Evolutionary conservation across 2,888 invertebrate genomes (phyloP).

Genomic region (Drosophila fulvimacula): DNA sequence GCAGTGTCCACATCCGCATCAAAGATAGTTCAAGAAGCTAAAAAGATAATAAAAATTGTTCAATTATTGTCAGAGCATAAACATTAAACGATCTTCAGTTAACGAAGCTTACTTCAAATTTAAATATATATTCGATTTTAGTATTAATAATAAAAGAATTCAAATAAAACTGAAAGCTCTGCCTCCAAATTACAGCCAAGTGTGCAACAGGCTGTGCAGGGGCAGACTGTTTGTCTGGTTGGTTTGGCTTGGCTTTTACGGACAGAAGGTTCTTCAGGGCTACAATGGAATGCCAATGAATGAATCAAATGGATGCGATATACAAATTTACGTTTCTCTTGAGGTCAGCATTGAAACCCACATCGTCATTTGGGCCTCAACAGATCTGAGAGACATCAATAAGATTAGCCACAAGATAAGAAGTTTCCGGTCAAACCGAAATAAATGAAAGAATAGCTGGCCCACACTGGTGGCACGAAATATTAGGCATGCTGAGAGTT

Average conservation of each 20-base stretch:
- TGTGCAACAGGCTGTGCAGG: constrained; percentile 20
- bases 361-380: constrained; percentile 61
- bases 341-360: constrained; percentile 61
- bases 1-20: no score
- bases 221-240: constrained; percentile 49
- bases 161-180: background rate
- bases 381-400: constrained; percentile 72
- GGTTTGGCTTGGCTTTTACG: constrained; percentile 11
- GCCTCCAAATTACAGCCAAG: background rate
- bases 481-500: background rate
- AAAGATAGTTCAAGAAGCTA: background rate
- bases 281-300: constrained; percentile 63
- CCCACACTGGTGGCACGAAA: constrained; percentile 46
- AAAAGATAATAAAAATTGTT: constrained; percentile 12
- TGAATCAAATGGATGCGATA: constrained; percentile 70
- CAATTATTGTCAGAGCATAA: background rate
- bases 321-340: constrained; percentile 64
- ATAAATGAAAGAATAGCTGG: constrained; percentile 52
- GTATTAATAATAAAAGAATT: background rate
- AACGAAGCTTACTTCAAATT: background rate
- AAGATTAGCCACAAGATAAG: constrained; percentile 82
- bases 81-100: background rate
- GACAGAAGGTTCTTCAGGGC: constrained; percentile 15
- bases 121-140: background rate
- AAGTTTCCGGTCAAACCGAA: constrained; percentile 80